A percentile compares a stretch with the other conserved stretches of the same genome.
Conservation (phyloP, 2,797 vertebrate species). For the Sebastes oblongus region DNA sequence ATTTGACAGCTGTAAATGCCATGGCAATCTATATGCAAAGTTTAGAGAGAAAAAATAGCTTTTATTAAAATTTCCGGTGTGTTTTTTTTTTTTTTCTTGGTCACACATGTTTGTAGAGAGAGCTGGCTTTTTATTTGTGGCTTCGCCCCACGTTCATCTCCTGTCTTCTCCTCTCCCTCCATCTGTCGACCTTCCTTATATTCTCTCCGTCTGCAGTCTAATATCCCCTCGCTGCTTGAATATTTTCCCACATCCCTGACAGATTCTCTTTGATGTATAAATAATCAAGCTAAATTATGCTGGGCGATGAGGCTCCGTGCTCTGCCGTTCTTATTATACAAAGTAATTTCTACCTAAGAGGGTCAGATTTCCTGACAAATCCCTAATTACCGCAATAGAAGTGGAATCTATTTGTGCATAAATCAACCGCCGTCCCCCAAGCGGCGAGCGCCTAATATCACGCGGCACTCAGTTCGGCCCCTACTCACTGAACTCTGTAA, state of each 20-base stretch:
- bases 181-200: conserved; percentile 5
- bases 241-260: conserved; percentile 90
- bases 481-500: conserved; percentile 91
- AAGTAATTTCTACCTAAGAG: conserved; percentile 98
- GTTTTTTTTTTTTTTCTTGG: conserved; percentile 82
- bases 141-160: conserved; percentile 7
- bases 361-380: conserved; percentile 99
- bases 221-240: conserved; percentile 87
- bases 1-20: conserved; percentile 99
- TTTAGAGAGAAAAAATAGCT: conserved; percentile 54
- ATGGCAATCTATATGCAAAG: conserved; percentile 99
- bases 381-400: conserved; percentile 96
- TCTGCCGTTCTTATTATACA: conserved; percentile 94
- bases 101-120: conserved; percentile 85
- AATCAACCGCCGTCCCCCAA: conserved; percentile 87
- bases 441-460: conserved; percentile 88
- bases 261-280: conserved; percentile 98
- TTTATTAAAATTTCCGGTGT: conserved; percentile 91
- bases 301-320: conserved; percentile 85
- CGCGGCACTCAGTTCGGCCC: conserved; percentile 74
- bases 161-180: not conserved
- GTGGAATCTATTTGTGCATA: conserved; percentile 96
- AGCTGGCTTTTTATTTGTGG: conserved; percentile 79
- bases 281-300: conserved; percentile 99
- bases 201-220: conserved; percentile 58